Evolutionary conservation across 2,797 vertebrate genomes (phyloP).

Genomic region (Erethizon dorsatum): DNA sequence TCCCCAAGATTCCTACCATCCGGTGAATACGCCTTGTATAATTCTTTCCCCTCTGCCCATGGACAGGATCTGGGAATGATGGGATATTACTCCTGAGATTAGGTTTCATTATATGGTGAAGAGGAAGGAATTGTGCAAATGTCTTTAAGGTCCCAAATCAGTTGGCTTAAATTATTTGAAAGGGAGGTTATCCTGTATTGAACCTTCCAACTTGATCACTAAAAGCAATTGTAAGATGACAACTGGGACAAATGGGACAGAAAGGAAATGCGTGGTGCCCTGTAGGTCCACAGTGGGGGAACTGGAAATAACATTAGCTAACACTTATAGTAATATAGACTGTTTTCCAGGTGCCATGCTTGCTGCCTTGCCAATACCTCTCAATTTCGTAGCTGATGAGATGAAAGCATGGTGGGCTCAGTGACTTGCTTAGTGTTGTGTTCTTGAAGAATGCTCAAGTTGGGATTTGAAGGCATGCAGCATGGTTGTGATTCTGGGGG

Average conservation of each 20-base stretch:
- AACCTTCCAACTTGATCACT: background rate
- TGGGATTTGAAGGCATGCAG: background rate
- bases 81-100: background rate
- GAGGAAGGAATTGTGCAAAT: conserved; percentile 33
- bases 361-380: background rate
- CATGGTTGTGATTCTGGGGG: background rate
- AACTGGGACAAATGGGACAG: conserved; percentile 22
- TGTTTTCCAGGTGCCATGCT: conserved; percentile 31
- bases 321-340: background rate
- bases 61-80: background rate
- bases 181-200: background rate
- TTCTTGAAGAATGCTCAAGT: background rate
- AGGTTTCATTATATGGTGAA: conserved; percentile 4
- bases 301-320: conserved; percentile 25
- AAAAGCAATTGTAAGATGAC: conserved; percentile 19
- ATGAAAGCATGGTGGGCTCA: background rate
- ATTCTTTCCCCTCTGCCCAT: background rate
- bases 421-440: background rate
- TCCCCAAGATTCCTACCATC: background rate
- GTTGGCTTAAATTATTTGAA: conserved; percentile 45
- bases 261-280: background rate
- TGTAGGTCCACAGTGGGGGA: background rate
- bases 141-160: conserved; percentile 41
- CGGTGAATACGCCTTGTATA: background rate
- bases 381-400: background rate